Conservation (phyloP, 2,888 invertebrate species). For the Noctua janthina region DNA sequence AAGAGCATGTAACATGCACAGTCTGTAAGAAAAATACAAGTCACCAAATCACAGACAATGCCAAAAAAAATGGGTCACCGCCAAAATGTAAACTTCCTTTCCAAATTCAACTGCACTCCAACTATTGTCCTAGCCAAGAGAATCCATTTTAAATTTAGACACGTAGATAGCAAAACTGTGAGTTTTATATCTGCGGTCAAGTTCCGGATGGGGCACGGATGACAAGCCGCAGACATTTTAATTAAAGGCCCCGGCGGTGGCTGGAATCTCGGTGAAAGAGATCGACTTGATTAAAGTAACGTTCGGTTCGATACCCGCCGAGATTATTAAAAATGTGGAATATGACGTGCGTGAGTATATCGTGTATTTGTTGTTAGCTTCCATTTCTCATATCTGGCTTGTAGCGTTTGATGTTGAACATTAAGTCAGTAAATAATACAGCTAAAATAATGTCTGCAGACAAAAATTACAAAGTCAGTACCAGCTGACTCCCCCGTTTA, state of each 20-base stretch:
- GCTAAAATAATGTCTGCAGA: neutral
- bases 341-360: neutral
- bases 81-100: conserved; percentile 23
- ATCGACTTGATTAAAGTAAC: conserved; percentile 61
- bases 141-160: conserved; percentile 62
- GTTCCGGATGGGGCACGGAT: conserved; percentile 59
- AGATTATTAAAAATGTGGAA: conserved; percentile 45
- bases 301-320: conserved; percentile 36
- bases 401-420: neutral
- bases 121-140: conserved; percentile 29
- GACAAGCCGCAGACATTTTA: conserved; percentile 75
- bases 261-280: conserved; percentile 51
- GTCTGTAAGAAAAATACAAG: neutral
- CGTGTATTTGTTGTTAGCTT: neutral
- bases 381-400: neutral
- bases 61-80: conserved; percentile 17
- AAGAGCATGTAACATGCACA: too few relatives aligned
- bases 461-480: neutral
- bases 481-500: neutral
- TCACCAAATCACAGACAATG: neutral
- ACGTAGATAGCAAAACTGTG: conserved; percentile 54
- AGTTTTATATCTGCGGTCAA: conserved; percentile 65
- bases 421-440: neutral
- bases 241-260: conserved; percentile 66
- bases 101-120: conserved; percentile 17